Percentiles rank a stretch among this genome's conserved stretches.
Conservation (phyloP, 2,797 vertebrate species). For the Pristis pectinata region DNA sequence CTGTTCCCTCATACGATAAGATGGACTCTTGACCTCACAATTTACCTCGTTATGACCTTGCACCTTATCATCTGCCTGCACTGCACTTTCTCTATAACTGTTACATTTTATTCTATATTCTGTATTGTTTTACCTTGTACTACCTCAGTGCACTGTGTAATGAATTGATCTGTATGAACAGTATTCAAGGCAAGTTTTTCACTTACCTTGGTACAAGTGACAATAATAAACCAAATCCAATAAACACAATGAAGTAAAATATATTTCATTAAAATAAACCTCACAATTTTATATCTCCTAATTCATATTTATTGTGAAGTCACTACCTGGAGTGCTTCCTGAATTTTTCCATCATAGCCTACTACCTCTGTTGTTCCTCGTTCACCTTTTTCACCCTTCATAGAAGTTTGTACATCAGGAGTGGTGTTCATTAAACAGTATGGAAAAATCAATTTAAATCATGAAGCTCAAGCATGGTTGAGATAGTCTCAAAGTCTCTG, state of each 20-base stretch:
- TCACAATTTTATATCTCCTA: background rate
- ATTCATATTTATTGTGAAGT: background rate
- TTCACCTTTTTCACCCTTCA: constrained; percentile 61
- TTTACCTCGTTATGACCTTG: no score
- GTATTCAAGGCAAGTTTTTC: no score
- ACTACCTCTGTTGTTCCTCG: constrained; percentile 73
- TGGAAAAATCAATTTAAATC: background rate
- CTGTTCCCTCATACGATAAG: no score
- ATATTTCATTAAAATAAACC: background rate
- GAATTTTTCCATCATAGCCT: constrained; percentile 78
- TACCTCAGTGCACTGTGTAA: no score
- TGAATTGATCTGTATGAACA: no score
- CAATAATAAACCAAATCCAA: no score
- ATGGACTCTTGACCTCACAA: no score
- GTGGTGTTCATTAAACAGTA: background rate
- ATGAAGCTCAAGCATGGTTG: background rate
- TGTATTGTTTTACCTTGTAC: no score
- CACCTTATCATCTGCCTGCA: no score
- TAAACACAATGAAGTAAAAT: background rate
- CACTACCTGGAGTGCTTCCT: constrained; percentile 77
- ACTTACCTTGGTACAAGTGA: no score
- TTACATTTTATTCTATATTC: no score
- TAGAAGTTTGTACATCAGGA: background rate
- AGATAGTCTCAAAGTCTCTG: background rate
- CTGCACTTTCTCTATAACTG: no score